Evolutionary conservation across 2,113 vertebrate species (phyloP), one percentile per base, ranked within the genome.

Genomic region (Conger conger): DNA sequence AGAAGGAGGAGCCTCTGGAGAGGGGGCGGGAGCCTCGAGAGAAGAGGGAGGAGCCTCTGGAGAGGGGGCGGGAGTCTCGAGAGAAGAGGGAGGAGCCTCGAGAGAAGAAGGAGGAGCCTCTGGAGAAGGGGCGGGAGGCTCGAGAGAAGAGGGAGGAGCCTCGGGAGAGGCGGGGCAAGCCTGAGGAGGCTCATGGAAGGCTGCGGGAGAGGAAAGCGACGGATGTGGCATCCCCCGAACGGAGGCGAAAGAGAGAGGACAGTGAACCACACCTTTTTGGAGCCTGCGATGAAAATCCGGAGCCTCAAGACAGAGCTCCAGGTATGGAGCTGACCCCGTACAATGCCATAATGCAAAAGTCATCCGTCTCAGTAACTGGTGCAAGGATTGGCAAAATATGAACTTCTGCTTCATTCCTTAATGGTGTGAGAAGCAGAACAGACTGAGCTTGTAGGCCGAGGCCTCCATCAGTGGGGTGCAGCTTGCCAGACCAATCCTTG

Each of bases 211-310:
- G 85, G 73, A 73, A 73, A 11, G 15, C 27, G 68, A 91, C 88
- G 89, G 91, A 33, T 37, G 84, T 80, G 0, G 40, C 91, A 36
- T 93, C 94, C 27, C 90, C 42, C 82, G 94, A 95, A 33, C 93
- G 90, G 86, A 94, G 91, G 86, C 96, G 80, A 82, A 85, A 54
- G 68, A 94, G 94, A 88, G 96, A 96, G 9, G 97, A 96, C 87
- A 92, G 94, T 1, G 96, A 97, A 77, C 94, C 94, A 0, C 95
- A 96, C 89, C 92, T 94, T 37, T 94, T 93, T 3, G 91, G 93
- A 79, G 93, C 95, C 33, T 95, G 95, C 81, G 97, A 97, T 42
- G 95, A 96, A 36, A 94, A 92, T 83, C 91, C 90, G 81, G 96
- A 96, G 23, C 77, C 86, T 68, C 89, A 93, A 79, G 96, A 73